Percentiles rank a stretch among this genome's conserved stretches.
Conservation (phyloP, 2,113 vertebrate genomes). For the Carassius gibelio region DNA sequence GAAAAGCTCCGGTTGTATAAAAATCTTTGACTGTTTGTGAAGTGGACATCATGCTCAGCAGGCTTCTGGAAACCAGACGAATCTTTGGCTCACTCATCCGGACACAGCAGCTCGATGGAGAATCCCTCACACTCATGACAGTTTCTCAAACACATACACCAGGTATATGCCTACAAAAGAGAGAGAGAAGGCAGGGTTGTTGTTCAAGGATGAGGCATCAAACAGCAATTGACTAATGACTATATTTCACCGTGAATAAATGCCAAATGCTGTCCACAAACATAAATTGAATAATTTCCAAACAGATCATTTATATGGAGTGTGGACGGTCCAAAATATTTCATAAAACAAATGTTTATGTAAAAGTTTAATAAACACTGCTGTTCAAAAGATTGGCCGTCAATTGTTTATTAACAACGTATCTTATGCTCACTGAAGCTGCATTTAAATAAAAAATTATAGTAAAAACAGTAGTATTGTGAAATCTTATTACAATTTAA, state of each 20-base stretch:
- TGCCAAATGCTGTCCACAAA: neutral
- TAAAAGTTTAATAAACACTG: neutral
- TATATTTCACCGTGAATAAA: neutral
- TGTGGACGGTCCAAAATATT: neutral
- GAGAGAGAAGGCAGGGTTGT: neutral
- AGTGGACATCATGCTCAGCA: constrained; percentile 10
- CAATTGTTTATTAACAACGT: too few relatives aligned
- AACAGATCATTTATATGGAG: too few relatives aligned
- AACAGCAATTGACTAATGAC: too few relatives aligned
- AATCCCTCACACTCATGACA: constrained; percentile 60
- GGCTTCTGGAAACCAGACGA: neutral
- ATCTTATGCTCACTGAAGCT: neutral
- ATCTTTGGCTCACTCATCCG: neutral
- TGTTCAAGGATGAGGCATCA: neutral
- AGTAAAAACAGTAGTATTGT: neutral
- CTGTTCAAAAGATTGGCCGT: too few relatives aligned
- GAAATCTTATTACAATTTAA: neutral
- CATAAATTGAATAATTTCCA: neutral
- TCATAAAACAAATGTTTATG: neutral
- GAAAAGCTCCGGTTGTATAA: neutral
- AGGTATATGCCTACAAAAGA: constrained; percentile 88
- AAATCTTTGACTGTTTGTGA: constrained; percentile 15
- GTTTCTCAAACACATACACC: constrained; percentile 95
- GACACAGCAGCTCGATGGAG: neutral
- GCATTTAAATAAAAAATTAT: neutral